These are phyloP conservation scores for Temnothorax nylanderi DNA, from an alignment of 1,140 invertebrate species.

Conservation along the genomic window DNA sequence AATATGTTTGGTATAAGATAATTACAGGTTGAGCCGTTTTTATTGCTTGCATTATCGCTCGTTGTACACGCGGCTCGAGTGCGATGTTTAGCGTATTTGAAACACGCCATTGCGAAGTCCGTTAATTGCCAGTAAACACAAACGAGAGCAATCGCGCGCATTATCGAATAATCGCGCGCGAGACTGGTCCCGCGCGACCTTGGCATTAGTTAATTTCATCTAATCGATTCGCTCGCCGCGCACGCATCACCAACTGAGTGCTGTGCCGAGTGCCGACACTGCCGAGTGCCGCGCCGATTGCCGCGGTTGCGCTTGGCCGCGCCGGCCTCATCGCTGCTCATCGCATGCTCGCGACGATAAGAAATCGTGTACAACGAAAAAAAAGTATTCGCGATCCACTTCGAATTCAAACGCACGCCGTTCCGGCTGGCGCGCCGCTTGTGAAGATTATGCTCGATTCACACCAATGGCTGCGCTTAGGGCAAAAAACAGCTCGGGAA, in stretches of 20 bases:
- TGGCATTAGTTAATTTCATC: slow-evolving; percentile 12
- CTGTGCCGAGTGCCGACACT: too few relatives aligned
- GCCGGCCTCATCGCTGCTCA: too few relatives aligned
- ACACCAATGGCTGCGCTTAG: too few relatives aligned
- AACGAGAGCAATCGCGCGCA: neutral
- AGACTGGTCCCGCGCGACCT: neutral
- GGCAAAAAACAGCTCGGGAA: too few relatives aligned
- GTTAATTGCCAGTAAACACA: neutral
- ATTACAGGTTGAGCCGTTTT: neutral
- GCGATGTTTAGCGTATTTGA: neutral
- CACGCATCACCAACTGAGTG: neutral
- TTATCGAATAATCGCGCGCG: slow-evolving; percentile 4
- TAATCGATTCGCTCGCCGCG: neutral
- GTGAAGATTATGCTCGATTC: too few relatives aligned
- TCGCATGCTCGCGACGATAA: neutral
- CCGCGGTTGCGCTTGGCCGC: neutral
- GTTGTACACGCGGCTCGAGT: neutral
- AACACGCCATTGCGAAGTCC: neutral
- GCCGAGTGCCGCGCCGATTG: neutral
- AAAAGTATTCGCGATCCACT: neutral
- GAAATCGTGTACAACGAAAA: neutral
- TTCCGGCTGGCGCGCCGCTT: too few relatives aligned
- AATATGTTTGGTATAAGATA: neutral
- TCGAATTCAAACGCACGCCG: neutral
- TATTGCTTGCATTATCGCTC: too few relatives aligned